Evolutionary conservation across 2,888 invertebrate genomes (phyloP), one percentile per base, ranked within the genome.

Genomic region (Girardia tigrina): DNA sequence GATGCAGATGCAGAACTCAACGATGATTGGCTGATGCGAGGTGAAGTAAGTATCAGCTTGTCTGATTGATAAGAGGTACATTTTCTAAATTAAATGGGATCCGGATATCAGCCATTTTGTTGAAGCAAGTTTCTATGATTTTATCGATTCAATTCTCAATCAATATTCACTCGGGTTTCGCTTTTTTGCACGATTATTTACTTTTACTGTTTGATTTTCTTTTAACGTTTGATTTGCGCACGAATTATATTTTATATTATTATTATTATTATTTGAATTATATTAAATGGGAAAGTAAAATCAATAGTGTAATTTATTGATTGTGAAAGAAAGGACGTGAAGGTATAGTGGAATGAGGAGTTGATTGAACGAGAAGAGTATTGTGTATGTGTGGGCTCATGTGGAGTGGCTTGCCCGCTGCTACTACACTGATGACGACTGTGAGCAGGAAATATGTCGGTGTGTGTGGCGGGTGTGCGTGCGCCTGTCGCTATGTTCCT

Each of bases 21-120:
- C 56, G 56, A n/a, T 56, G 56, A 56, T 56, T 56, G 56, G 56
- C n/a, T 56, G n/a, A 56, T 56, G 56, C 56, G 56, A 56, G 56
- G 56, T 56, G 56, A 56, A 56, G 56, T 56, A 56, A 56, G 56
- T 56, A 56, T 56, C n/a, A 56, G 56, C 56, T 56, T 56, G 56
- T 56, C 56, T 56, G 56, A 56, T 56, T 56, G 56, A 56, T 56
- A 56, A 56, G 56, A 56, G 56, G 56, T 56, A 56, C 56, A 56
- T 56, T 56, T 56, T 56, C 56, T 56, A 56, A 56, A 56, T 56
- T 56, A 56, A 56, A 56, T 56, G 56, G 56, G 56, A 56, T 56
- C 56, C 56, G 56, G 56, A 56, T 56, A 56, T 56, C 56, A 56
- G 56, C 56, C 56, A 56, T 56, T 56, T 56, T 56, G 56, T 56